A percentile compares a stretch with the other conserved stretches of the same genome.
These are phyloP conservation scores for Muschampia plurimacula DNA, from an alignment of 2,888 invertebrate genomes.

Conservation along the genomic window DNA sequence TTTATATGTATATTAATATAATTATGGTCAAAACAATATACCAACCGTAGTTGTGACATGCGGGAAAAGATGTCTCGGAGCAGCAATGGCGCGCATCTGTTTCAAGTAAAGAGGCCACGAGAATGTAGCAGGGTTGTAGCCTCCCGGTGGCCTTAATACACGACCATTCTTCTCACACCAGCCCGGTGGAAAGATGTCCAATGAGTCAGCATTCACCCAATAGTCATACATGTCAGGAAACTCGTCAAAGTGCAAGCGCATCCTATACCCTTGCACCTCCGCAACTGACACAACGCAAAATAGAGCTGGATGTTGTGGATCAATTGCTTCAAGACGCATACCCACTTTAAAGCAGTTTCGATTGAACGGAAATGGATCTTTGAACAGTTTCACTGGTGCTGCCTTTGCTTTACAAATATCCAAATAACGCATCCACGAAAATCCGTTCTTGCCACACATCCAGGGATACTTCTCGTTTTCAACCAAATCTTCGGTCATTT, in stretches of 20 bases:
- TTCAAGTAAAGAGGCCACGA: conserved; percentile 94
- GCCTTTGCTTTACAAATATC: conserved; percentile 90
- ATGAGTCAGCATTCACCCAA: conserved; percentile 97
- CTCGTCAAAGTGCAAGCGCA: conserved; percentile 96
- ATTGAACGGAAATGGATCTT: conserved; percentile 90
- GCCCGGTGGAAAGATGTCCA: conserved; percentile 96
- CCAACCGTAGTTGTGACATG: conserved; percentile 88
- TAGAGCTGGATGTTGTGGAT: conserved; percentile 95
- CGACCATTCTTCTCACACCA: conserved; percentile 96
- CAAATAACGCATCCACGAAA: conserved; percentile 92
- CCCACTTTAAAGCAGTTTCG: conserved; percentile 93
- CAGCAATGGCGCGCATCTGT: conserved; percentile 90
- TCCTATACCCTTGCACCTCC: conserved; percentile 92
- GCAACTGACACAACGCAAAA: conserved; percentile 95
- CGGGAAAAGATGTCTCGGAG: conserved; percentile 91
- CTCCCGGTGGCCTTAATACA: conserved; percentile 91
- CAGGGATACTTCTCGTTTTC: conserved; percentile 87
- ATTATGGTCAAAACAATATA: background rate
- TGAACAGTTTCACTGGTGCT: conserved; percentile 92
- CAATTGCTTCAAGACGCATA: conserved; percentile 97
- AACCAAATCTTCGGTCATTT: conserved; percentile 64
- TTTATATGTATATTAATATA: too few relatives aligned
- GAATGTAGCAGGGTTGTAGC: conserved; percentile 87
- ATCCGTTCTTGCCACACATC: conserved; percentile 89
- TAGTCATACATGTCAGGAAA: conserved; percentile 95